A percentile compares a stretch with the other conserved stretches of the same genome.
Conservation (phyloP, 2,797 vertebrate species). For the Anabas testudineus region DNA sequence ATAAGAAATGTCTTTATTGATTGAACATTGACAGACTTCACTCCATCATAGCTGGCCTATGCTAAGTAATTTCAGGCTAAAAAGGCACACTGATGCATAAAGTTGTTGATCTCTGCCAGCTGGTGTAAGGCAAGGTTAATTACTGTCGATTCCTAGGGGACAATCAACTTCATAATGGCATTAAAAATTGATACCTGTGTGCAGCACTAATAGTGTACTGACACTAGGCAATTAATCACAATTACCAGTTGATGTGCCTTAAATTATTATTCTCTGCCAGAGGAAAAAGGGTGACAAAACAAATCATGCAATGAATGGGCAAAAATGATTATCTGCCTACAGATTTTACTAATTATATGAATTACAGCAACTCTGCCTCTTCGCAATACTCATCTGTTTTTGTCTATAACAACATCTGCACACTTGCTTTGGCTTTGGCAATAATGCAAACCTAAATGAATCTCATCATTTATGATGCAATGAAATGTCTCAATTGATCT, state of each 20-base stretch:
- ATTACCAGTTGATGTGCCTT: constrained; percentile 81
- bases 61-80: constrained; percentile 49
- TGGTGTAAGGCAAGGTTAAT: constrained; percentile 79
- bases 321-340: constrained; percentile 81
- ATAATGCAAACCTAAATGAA: constrained; percentile 62
- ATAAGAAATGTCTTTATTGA: constrained; percentile 14
- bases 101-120: constrained; percentile 79
- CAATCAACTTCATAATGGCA: constrained; percentile 71
- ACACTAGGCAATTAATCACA: constrained; percentile 85
- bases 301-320: constrained; percentile 78
- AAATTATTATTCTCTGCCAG: constrained; percentile 83
- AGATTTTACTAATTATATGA: constrained; percentile 83
- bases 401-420: constrained; percentile 73
- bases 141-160: constrained; percentile 77
- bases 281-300: constrained; percentile 80
- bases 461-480: constrained; percentile 51
- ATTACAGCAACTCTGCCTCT: constrained; percentile 78
- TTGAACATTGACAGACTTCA: constrained; percentile 42
- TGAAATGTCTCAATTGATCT: constrained; percentile 37
- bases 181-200: constrained; percentile 85
- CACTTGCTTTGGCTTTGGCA: constrained; percentile 41
- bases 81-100: constrained; percentile 56
- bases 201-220: constrained; percentile 75
- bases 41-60: constrained; percentile 37
- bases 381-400: constrained; percentile 74